Evolutionary conservation across 2,797 vertebrate species (phyloP).

Genomic region (Intellagama lesueurii): DNA sequence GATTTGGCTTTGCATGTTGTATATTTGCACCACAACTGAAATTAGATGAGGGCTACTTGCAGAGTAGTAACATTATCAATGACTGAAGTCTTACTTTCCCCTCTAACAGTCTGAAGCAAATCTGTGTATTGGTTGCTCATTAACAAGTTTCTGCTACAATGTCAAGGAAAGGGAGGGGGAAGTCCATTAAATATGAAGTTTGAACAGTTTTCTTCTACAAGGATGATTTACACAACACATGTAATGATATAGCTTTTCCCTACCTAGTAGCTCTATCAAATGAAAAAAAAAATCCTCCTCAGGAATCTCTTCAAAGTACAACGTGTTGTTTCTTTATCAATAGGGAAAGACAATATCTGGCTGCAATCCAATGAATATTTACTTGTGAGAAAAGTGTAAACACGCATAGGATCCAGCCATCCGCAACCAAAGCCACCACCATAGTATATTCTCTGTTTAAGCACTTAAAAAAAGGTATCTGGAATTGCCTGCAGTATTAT

Average conservation of each 20-base stretch:
- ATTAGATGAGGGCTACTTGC: slow-evolving; percentile 80
- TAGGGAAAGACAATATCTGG: slow-evolving; percentile 74
- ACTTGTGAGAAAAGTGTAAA: slow-evolving; percentile 9
- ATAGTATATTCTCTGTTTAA: slow-evolving; percentile 71
- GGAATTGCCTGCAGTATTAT: slow-evolving; percentile 72
- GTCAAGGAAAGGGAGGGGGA: slow-evolving; percentile 71
- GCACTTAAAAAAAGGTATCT: slow-evolving; percentile 68
- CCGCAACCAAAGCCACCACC: slow-evolving; percentile 69
- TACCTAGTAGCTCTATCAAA: slow-evolving; percentile 79
- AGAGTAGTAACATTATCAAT: slow-evolving; percentile 78
- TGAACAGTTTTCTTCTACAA: slow-evolving; percentile 74
- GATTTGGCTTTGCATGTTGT: slow-evolving; percentile 82
- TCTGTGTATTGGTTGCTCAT: slow-evolving; percentile 78
- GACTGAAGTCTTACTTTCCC: slow-evolving; percentile 77
- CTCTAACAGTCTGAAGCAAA: slow-evolving; percentile 81
- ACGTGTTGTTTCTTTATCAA: slow-evolving; percentile 66
- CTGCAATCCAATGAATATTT: background rate
- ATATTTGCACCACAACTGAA: slow-evolving; percentile 82
- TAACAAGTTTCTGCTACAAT: slow-evolving; percentile 80
- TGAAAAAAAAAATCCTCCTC: slow-evolving; percentile 74
- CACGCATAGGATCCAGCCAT: background rate
- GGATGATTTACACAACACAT: slow-evolving; percentile 80
- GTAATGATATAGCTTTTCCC: slow-evolving; percentile 72
- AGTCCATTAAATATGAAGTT: slow-evolving; percentile 69
- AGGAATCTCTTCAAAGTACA: slow-evolving; percentile 74